phyloP scores from a whole-genome alignment of 2,113 vertebrate species.

The Riparia riparia region DNA sequence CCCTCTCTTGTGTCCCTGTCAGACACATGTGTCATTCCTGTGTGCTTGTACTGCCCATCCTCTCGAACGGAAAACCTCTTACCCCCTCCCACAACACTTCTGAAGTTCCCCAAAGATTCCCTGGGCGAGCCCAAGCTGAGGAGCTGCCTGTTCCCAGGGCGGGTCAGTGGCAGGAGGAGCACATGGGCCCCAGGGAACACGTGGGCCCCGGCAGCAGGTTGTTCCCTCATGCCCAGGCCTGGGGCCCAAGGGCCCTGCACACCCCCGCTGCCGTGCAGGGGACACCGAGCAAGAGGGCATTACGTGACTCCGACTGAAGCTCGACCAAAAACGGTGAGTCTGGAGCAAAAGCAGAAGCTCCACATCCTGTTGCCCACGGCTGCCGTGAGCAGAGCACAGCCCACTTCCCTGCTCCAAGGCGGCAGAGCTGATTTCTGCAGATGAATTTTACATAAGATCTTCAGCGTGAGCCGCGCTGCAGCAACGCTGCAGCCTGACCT shows the following conservation, averaged over 20 bases:
- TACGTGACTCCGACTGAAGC: accelerated
- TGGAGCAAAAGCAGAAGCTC: slow-evolving; percentile 15
- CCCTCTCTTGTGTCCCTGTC: not conserved
- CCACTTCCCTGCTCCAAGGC: not conserved
- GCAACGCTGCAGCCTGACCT: not conserved
- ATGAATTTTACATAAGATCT: slow-evolving; percentile 32
- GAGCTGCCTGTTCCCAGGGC: accelerated
- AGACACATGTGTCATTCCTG: not conserved
- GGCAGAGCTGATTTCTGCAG: not conserved
- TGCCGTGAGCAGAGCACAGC: not conserved
- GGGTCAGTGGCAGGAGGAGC: not conserved
- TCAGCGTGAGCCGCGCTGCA: not conserved
- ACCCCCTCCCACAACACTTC: not conserved
- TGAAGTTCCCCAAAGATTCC: not conserved
- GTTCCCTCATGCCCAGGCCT: accelerated
- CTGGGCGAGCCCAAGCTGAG: not conserved
- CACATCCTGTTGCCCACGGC: not conserved
- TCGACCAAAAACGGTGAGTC: not conserved
- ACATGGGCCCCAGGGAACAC: accelerated
- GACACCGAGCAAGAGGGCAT: not conserved
- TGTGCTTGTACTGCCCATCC: not conserved
- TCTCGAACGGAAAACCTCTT: not conserved
- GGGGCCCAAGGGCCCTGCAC: not conserved
- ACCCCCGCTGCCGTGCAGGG: accelerated
- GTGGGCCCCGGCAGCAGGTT: accelerated